Evolutionary conservation across 2,113 vertebrate genomes (phyloP).

Genomic region (Pachyramphus minor): DNA sequence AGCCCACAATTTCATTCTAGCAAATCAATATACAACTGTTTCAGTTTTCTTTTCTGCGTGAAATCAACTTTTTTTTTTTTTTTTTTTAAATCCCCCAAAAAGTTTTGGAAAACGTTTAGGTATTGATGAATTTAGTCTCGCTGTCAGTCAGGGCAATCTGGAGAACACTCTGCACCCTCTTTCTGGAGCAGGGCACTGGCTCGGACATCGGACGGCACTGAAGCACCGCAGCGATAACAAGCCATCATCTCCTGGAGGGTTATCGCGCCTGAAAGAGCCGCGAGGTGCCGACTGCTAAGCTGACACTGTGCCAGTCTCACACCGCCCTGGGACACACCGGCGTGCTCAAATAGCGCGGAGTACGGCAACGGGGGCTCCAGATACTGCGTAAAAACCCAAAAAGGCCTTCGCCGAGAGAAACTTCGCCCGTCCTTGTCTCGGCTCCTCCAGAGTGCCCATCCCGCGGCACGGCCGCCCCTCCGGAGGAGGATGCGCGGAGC

Average conservation of each 20-base stretch:
- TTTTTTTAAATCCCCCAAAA: rapidly evolving
- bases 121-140: rapidly evolving
- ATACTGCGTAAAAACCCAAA: rapidly evolving
- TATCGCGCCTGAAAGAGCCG: rapidly evolving
- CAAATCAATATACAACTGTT: background rate
- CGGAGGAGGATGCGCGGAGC: background rate
- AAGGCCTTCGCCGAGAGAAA: background rate
- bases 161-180: no score
- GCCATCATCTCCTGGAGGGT: rapidly evolving
- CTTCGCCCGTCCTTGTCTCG: no score
- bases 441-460: background rate
- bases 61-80: background rate
- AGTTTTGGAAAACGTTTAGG: background rate
- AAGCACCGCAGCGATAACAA: rapidly evolving
- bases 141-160: no score
- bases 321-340: background rate
- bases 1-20: background rate
- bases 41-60: background rate
- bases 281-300: background rate
- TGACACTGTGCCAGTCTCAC: rapidly evolving
- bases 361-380: rapidly evolving
- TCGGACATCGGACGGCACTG: background rate
- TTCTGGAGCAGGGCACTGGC: background rate
- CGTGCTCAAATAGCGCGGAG: rapidly evolving
- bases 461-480: background rate